Percentiles rank a stretch among this genome's conserved stretches.
Evolutionary conservation across 2,888 invertebrate species (phyloP).

Genomic region (Rhopalosiphum nymphaeae): DNA sequence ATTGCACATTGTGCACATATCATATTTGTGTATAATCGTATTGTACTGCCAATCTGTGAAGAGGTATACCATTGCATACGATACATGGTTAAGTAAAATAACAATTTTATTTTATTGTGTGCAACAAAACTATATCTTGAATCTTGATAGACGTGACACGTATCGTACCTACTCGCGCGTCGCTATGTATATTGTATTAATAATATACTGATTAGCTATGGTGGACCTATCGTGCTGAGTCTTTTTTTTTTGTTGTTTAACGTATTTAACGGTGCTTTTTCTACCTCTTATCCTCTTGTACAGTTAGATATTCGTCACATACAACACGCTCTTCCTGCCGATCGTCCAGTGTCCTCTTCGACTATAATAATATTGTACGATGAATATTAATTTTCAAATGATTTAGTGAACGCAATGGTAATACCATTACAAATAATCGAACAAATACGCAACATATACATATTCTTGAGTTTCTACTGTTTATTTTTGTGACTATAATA

Average conservation of each 20-base stretch:
- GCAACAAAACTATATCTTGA: constrained; percentile 1
- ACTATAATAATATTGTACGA: background rate
- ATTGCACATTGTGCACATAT: background rate
- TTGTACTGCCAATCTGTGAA: background rate
- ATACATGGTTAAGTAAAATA: background rate
- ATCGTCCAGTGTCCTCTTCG: background rate
- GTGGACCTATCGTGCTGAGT: constrained; percentile 30
- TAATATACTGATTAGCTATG: constrained; percentile 39
- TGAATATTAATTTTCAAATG: background rate
- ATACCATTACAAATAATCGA: background rate
- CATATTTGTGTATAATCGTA: background rate
- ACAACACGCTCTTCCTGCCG: background rate
- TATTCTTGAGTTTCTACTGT: background rate
- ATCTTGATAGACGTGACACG: constrained; percentile 25
- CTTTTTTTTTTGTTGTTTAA: constrained; percentile 21
- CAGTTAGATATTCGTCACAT: constrained; percentile 39
- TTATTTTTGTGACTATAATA: background rate
- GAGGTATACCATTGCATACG: background rate
- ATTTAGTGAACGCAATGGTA: background rate
- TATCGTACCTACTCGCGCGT: constrained; percentile 8
- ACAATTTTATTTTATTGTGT: constrained; percentile 7
- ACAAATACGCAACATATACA: background rate
- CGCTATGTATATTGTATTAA: constrained; percentile 28
- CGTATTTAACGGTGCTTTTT: constrained; percentile 57
- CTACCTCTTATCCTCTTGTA: constrained; percentile 26